phyloP scores from a whole-genome alignment of 2,888 invertebrate genomes.

The Agrilus mali region DNA sequence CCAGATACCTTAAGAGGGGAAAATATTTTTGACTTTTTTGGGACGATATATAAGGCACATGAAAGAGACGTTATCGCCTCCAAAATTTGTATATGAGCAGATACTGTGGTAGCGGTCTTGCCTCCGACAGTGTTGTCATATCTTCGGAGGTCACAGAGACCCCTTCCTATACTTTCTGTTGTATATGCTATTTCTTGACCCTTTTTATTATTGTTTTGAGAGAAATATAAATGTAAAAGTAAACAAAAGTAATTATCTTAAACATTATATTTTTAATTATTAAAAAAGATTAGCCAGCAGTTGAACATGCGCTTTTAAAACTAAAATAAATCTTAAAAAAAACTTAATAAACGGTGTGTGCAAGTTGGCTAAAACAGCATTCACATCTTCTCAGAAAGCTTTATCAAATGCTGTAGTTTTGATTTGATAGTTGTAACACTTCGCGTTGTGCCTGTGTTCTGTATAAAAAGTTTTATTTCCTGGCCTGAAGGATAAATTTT shows the following conservation, averaged over 20 bases:
- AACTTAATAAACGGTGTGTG: background rate
- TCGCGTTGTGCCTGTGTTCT: background rate
- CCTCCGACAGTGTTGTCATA: slow-evolving; percentile 1
- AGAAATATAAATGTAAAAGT: background rate
- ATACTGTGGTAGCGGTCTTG: background rate
- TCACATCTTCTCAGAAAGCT: background rate
- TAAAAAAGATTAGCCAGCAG: no score
- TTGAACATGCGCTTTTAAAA: no score
- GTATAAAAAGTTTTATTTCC: background rate
- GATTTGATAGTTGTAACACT: background rate
- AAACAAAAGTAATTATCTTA: no score
- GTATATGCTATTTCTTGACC: no score
- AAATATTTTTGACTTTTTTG: background rate
- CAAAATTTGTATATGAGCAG: background rate
- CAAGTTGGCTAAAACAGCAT: no score
- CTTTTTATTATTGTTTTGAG: background rate
- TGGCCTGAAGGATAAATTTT: slow-evolving; percentile 1
- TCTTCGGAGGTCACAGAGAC: background rate
- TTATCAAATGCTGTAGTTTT: slow-evolving; percentile 1
- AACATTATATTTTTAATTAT: no score
- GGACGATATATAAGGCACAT: background rate
- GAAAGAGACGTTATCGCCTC: background rate
- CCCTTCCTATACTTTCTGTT: background rate
- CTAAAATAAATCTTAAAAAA: background rate
- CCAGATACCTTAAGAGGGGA: background rate